Evolutionary conservation across 2,113 vertebrate species (phyloP), one percentile per base, ranked within the genome.

Genomic region (Chloropsis cyanopogon): DNA sequence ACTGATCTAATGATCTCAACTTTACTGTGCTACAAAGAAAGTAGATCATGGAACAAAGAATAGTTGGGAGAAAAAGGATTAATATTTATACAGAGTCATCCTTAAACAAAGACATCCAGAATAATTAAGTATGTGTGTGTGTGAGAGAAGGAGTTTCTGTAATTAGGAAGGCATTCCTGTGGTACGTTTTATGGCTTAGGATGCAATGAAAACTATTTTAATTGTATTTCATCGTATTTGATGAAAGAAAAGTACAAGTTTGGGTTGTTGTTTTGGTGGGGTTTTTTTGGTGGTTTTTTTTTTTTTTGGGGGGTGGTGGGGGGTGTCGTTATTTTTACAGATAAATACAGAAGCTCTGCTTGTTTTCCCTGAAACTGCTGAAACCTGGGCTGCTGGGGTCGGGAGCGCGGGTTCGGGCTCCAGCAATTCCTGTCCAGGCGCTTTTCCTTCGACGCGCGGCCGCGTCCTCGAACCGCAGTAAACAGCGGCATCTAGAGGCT

Each of bases 401-500:
- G 88, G 81, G 59, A 82, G 76, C 79, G 60, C 63, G 77, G 50
- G 39, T 15, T 79, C 29, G 14, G 46, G 57, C 88, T 86, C 37
- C 2, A 21, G 14, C 69, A 18, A 16, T 26, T 49, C 61, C 53
- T 73, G 95, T 59, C 86, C 86, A 56, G 46, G 47, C 19, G 20
- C 28, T n/a, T 41, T 96, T 83, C 24, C 24, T 37, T 60, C 42
- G n/a, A 37, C 37, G 37, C 37, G 37, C 37, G 57, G 53, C 92
- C 26, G 75, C 49, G 49, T n/a, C 92, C 92, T 92, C 91, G 96
- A 97, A 97, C 52, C 96, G 91, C 97, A 99, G 99, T 99, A 97
- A 99, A 99, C 98, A 98, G 95, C 98, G 98, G 98, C 99, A 99
- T 99, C 99, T 99, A 96, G 98, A 99, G 99, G 98, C 87, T 9